Conservation (phyloP, 1,140 invertebrate genomes). For the Brachionus koreanus region DNA sequence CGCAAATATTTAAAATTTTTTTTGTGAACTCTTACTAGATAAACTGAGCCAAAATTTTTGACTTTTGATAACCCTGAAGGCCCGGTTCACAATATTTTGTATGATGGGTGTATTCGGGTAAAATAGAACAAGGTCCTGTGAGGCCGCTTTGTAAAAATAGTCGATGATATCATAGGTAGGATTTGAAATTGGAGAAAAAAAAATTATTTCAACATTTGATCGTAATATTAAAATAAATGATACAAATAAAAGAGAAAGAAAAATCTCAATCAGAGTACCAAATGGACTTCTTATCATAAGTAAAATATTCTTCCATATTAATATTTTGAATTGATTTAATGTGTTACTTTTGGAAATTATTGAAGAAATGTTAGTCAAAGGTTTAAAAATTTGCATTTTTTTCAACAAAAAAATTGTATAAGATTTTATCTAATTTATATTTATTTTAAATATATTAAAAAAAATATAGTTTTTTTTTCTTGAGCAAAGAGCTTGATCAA, state of each 20-base stretch:
- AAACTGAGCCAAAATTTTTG: slow-evolving; percentile 35
- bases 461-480: too few species aligned
- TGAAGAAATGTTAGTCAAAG: background rate
- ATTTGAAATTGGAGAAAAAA: background rate
- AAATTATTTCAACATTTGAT: background rate
- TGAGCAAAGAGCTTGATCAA: too few species aligned
- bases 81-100: background rate
- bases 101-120: slow-evolving; percentile 11
- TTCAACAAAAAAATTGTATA: background rate
- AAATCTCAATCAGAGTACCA: background rate
- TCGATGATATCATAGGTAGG: slow-evolving; percentile 3
- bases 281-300: background rate
- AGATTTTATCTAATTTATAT: background rate
- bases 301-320: slow-evolving; percentile 9
- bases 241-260: background rate
- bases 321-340: background rate
- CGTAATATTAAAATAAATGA: background rate
- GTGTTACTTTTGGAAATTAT: background rate
- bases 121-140: slow-evolving; percentile 14
- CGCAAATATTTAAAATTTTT: background rate
- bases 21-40: background rate
- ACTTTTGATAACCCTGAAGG: slow-evolving; percentile 16
- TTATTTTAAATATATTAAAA: background rate
- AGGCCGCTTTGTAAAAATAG: slow-evolving; percentile 9
- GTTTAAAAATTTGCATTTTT: background rate